Conservation (phyloP, 2,888 invertebrate genomes). For the Drosophila colorata region DNA sequence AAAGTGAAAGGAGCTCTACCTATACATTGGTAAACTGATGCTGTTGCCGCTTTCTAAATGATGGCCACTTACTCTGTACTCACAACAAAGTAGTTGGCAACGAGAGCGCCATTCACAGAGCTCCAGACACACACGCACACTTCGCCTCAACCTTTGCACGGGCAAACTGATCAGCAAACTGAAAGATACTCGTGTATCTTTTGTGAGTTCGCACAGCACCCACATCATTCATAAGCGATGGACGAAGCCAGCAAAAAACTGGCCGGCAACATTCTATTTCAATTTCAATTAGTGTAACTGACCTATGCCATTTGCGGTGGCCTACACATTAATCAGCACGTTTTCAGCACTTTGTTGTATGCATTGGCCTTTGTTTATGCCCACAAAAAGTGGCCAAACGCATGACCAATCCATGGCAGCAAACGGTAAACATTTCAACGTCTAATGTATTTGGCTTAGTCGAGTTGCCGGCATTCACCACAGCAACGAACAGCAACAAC, state of each 20-base stretch:
- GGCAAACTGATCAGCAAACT: conserved; percentile 31
- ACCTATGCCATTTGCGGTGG: conserved; percentile 73
- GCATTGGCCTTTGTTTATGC: conserved; percentile 47
- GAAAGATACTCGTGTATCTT: conserved; percentile 12
- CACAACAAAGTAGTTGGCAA: conserved; percentile 25
- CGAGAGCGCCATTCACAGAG: conserved; percentile 47
- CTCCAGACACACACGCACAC: conserved; percentile 4
- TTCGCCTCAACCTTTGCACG: neutral
- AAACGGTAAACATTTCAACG: conserved; percentile 25
- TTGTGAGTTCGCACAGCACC: conserved; percentile 34
- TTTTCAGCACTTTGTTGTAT: conserved; percentile 51
- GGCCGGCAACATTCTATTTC: conserved; percentile 71
- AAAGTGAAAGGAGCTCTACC: conserved; percentile 67
- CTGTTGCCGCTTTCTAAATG: conserved; percentile 57
- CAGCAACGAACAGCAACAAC: conserved; percentile 23
- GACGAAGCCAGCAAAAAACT: conserved; percentile 18
- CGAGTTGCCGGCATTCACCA: conserved; percentile 20
- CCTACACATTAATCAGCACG: conserved; percentile 74
- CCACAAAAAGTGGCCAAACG: conserved; percentile 23
- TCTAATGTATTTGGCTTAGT: conserved; percentile 28
- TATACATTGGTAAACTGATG: conserved; percentile 15
- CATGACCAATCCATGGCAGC: conserved; percentile 12
- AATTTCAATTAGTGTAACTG: conserved; percentile 79
- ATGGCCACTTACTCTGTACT: conserved; percentile 31
- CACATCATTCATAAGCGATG: conserved; percentile 35